Evolutionary conservation across 2,888 invertebrate genomes (phyloP).

Genomic region (Pediacus dermestoides): DNA sequence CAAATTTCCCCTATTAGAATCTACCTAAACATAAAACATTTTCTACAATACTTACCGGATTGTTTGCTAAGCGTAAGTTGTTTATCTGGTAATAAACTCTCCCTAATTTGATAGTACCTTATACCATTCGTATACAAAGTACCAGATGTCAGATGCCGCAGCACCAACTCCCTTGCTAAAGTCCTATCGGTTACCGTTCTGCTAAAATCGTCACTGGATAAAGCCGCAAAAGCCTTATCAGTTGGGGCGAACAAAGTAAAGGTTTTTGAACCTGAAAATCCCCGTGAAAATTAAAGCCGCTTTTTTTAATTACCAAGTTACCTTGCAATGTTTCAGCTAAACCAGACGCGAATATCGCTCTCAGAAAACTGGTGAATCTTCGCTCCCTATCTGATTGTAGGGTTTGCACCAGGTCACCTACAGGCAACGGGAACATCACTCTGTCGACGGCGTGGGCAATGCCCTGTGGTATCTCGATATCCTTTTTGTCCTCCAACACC

Average conservation of each 20-base stretch:
- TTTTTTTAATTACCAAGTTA: constrained; percentile 38
- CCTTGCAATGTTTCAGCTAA: constrained; percentile 71
- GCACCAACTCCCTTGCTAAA: constrained; percentile 68
- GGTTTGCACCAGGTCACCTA: constrained; percentile 81
- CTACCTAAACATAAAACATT: no score
- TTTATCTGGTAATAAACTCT: constrained; percentile 70
- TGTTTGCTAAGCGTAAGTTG: constrained; percentile 79
- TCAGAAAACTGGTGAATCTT: constrained; percentile 74
- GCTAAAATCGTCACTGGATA: constrained; percentile 60
- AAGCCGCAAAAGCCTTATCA: constrained; percentile 72
- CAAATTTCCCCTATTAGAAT: no score
- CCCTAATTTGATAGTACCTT: constrained; percentile 81
- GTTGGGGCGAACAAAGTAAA: constrained; percentile 84
- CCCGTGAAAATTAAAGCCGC: no score
- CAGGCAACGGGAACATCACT: constrained; percentile 86
- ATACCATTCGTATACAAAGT: constrained; percentile 82
- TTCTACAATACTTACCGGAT: constrained; percentile 64
- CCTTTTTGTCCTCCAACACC: constrained; percentile 75
- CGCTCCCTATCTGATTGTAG: constrained; percentile 79
- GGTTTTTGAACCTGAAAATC: constrained; percentile 69
- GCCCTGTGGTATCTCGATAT: constrained; percentile 81
- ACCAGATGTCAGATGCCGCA: constrained; percentile 72
- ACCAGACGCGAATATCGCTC: constrained; percentile 73
- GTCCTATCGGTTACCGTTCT: constrained; percentile 61
- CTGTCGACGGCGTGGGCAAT: constrained; percentile 80